Evolutionary conservation across 2,113 vertebrate species (phyloP), one percentile per base, ranked within the genome.

Genomic region (Martes martes): DNA sequence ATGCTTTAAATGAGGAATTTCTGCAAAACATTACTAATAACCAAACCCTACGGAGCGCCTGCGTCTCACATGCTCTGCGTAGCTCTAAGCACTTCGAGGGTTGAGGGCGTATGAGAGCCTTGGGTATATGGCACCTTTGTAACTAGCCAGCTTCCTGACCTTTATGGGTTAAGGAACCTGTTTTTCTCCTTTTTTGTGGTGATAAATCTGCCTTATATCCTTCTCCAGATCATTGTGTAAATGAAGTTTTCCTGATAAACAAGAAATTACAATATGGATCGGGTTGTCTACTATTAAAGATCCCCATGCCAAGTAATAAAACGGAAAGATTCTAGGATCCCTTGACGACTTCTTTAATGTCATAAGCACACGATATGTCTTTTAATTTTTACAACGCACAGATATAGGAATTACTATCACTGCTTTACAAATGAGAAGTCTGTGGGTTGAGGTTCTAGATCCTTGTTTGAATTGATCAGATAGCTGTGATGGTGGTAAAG

Each of bases 31-130:
- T 65, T 65, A 36, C 33, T 63, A 57, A 47, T 47, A 74, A 50
- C 26, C 45, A 42, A 0, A 6, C 1, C 0, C 69, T 9, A 24
- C n/a, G 28, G 9, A 31, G 1, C 7, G 2, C 11, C 19, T 52
- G 14, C 1, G 2, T 14, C 6, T 14, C n/a, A 11, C 4, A 5
- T 18, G 4, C 59, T 55, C 31, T 31, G 8, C 69, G 3, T 1
- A 18, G 18, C 8, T 18, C n/a, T 33, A 5, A 39, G 39, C 7
- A 21, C 31, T 47, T 73, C 81, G 16, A 23, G 13, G 24, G 24
- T 21, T 9, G 18, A 39, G 13, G 24, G 52, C 21, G 4, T 47
- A 63, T 63, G n/a, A n/a, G 52, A 10, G 11, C 13, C 39, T 1
- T 1, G 24, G 23, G 15, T 10, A 50, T 1, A 26, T 47, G 42